A percentile compares a stretch with the other conserved stretches of the same genome.
These are phyloP conservation scores for Poicephalus meyeri DNA, from an alignment of 2,113 vertebrate genomes.

Conservation along the genomic window DNA sequence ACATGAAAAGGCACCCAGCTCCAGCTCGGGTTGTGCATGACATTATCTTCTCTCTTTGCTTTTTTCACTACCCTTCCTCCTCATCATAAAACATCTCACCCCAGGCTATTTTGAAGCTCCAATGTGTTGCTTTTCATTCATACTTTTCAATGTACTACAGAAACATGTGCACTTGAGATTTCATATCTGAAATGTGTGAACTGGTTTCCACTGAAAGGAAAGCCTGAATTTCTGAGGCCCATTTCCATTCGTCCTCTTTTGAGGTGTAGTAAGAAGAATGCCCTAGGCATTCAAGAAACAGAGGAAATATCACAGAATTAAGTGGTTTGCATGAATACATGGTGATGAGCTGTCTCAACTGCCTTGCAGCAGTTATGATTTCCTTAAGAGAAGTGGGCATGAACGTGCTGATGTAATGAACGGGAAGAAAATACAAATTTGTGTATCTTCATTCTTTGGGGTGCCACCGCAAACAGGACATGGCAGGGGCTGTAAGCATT, in stretches of 20 bases:
- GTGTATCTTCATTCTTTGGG: neutral
- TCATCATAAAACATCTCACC: conserved; percentile 18
- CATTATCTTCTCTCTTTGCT: neutral
- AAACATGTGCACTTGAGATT: neutral
- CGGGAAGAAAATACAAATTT: neutral
- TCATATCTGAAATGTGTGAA: neutral
- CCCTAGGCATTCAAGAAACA: neutral
- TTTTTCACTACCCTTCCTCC: neutral
- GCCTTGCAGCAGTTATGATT: neutral
- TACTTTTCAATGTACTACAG: conserved; percentile 8
- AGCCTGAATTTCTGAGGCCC: neutral
- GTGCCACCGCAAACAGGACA: neutral
- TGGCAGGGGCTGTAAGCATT: neutral
- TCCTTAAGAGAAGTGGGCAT: neutral
- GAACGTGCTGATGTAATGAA: neutral
- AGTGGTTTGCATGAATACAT: neutral
- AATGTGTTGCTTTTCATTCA: conserved; percentile 38
- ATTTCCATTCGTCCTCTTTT: neutral
- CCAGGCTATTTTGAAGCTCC: conserved; percentile 38
- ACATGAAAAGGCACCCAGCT: neutral
- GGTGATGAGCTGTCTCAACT: neutral
- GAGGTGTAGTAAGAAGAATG: neutral
- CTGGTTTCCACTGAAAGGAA: neutral
- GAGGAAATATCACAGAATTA: neutral
- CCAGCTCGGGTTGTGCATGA: neutral